Base-by-base conservation (phyloP, 2,888 invertebrate species). In the Gymnoscelis rufifasciata region DNA sequence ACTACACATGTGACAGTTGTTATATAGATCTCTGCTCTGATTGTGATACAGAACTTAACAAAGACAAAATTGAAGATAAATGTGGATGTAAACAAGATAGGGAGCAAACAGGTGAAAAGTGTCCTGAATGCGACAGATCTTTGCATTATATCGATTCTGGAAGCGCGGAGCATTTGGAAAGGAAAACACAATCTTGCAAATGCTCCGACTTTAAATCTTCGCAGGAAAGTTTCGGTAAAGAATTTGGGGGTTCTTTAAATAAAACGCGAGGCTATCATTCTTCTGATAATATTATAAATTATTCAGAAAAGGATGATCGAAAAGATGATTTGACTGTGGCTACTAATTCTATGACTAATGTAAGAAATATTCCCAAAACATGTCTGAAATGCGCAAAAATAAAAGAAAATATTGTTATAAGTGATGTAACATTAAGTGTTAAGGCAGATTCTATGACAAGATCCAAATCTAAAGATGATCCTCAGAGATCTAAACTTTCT, bases 381-480 rank as follows among this genome's bases (percentile, higher is more conserved):
- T 89, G 88, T 63, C 64, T 88, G 0, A 89, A 88, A 70, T 89
- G 88, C 57, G 76, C 76, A 1, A 86, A 88, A 66, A 89, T 89
- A 1, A 88, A 87, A 70, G 88, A 89, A 65, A 89, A 89, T 56
- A 88, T 89, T 8, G 78, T 69, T 11, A 79, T 83, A 0, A 80
- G 77, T 1, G 78, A 83, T 41, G 19, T 35, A 2, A 75, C 74
- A 1, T 54, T 78, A 47, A 75, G 71, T 37, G 60, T 65, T 0
- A 77, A 71, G 62, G 59, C 64, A 15, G 91, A 91, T 54, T 80
- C 87, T 4, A 67, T 79, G n/a, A 37, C 43, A 8, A 69, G 88
- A 39, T 88, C 88, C 0, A 88, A 88, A 60, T 88, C 88, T 2
- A 88, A 82, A 65, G 88, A 88, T 66, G 74, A 91, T 74, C 82